Conservation (phyloP, 2,888 invertebrate genomes). For the Hypomecis punctinalis region DNA sequence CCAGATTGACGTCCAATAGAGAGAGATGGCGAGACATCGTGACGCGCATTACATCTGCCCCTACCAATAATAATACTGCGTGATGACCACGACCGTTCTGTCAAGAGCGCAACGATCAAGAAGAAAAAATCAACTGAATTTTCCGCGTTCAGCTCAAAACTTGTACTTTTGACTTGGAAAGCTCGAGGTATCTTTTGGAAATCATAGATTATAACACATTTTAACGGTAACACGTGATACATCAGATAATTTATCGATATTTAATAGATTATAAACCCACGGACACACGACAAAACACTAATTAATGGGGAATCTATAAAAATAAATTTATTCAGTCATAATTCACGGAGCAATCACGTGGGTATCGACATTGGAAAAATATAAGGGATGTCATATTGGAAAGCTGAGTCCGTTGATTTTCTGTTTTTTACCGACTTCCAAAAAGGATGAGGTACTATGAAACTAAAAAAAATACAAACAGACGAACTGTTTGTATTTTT, state of each 20-base stretch:
- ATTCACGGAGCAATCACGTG: slow-evolving; percentile 12
- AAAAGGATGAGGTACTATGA: too few relatives aligned
- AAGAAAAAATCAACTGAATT: background rate
- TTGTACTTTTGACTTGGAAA: slow-evolving; percentile 30
- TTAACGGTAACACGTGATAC: slow-evolving; percentile 40
- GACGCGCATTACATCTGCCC: too few relatives aligned
- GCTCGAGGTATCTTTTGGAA: slow-evolving; percentile 30
- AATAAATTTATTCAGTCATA: slow-evolving; percentile 14
- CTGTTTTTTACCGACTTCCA: too few relatives aligned
- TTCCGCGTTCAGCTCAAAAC: background rate
- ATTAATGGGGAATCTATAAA: slow-evolving; percentile 25
- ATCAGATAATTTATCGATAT: slow-evolving; percentile 39
- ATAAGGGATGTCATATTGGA: too few relatives aligned
- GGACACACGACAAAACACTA: slow-evolving; percentile 25
- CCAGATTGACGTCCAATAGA: too few relatives aligned
- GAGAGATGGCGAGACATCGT: too few relatives aligned
- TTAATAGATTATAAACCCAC: slow-evolving; percentile 33
- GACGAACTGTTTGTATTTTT: too few relatives aligned
- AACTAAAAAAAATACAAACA: too few relatives aligned
- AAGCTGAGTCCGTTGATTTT: too few relatives aligned
- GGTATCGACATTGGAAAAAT: background rate
- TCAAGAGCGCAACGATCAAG: too few relatives aligned
- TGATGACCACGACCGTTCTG: too few relatives aligned
- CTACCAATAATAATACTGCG: too few relatives aligned
- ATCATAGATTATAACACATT: slow-evolving; percentile 37